These are phyloP conservation scores for Apotomis capreana DNA, from an alignment of 2,888 invertebrate species.

Conservation along the genomic window DNA sequence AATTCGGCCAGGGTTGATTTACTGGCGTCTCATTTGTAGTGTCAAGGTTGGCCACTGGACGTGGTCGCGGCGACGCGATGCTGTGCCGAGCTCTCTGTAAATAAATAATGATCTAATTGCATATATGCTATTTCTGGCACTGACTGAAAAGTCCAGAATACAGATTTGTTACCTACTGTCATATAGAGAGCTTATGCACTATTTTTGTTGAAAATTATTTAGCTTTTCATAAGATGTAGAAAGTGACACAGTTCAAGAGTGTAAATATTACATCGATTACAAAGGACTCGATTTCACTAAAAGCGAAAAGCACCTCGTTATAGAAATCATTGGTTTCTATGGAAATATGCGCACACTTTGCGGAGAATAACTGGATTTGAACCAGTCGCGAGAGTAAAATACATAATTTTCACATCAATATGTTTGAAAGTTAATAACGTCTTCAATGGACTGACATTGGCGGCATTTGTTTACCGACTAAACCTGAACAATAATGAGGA, in stretches of 20 bases:
- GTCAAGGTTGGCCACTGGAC: conserved; percentile 71
- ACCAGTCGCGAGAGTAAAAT: conserved; percentile 45
- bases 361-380: conserved; percentile 52
- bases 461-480: conserved; percentile 6
- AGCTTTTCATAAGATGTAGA: not conserved
- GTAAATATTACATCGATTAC: not conserved
- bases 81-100: conserved; percentile 70
- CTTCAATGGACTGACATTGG: conserved; percentile 7
- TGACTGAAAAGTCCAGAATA: conserved; percentile 55
- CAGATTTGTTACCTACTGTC: conserved; percentile 39
- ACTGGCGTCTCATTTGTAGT: conserved; percentile 55
- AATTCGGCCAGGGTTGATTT: conserved; percentile 49
- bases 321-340: conserved; percentile 56
- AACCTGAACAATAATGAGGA: conserved; percentile 29
- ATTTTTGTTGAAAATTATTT: conserved; percentile 27
- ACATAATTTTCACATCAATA: conserved; percentile 35
- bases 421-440: conserved; percentile 36
- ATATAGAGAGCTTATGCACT: conserved; percentile 31
- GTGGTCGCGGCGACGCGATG: conserved; percentile 60
- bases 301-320: conserved; percentile 57
- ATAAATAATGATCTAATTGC: conserved; percentile 82
- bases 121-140: conserved; percentile 71
- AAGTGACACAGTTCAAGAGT: not conserved
- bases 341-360: conserved; percentile 51
- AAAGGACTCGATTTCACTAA: conserved; percentile 63